Percentiles rank a stretch among this genome's conserved stretches.
Conservation (phyloP, 1,140 invertebrate species). For the Camponotus floridanus region DNA sequence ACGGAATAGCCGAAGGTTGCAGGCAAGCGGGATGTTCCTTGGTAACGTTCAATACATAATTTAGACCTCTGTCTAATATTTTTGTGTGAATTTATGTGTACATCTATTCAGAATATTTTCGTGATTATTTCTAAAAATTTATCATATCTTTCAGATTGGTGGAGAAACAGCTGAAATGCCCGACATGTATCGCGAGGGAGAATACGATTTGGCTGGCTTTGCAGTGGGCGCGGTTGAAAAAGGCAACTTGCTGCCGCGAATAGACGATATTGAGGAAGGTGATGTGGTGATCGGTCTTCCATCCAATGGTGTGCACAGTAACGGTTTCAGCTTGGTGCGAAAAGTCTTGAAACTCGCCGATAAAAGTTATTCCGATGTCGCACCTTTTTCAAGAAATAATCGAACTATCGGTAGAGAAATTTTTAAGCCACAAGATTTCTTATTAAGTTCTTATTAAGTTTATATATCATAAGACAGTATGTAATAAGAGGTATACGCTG, state of each 20-base stretch:
- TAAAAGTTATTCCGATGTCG: constrained; percentile 89
- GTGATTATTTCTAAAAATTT: background rate
- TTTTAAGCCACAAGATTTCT: constrained; percentile 2
- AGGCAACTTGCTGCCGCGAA: constrained; percentile 90
- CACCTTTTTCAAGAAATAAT: constrained; percentile 91
- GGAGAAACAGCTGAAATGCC: constrained; percentile 99
- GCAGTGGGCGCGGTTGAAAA: constrained; percentile 96
- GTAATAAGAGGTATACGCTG: background rate
- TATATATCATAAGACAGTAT: background rate
- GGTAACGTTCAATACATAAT: constrained; percentile 82
- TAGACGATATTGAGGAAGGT: constrained; percentile 90
- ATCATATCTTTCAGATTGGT: constrained; percentile 86
- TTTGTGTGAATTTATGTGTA: background rate
- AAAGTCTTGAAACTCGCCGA: constrained; percentile 92
- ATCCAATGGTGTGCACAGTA: constrained; percentile 97
- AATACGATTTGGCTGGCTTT: constrained; percentile 98
- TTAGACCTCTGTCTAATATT: background rate
- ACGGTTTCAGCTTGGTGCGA: constrained; percentile 97
- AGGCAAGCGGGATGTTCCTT: constrained; percentile 94
- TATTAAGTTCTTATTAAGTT: constrained; percentile 13
- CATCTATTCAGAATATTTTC: background rate
- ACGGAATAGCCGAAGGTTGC: constrained; percentile 96
- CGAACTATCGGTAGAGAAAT: constrained; percentile 87
- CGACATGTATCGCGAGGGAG: constrained; percentile 94
- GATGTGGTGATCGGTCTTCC: constrained; percentile 95